Evolutionary conservation across 2,888 invertebrate species (phyloP).

Genomic region (Anoplius nigerrimus): DNA sequence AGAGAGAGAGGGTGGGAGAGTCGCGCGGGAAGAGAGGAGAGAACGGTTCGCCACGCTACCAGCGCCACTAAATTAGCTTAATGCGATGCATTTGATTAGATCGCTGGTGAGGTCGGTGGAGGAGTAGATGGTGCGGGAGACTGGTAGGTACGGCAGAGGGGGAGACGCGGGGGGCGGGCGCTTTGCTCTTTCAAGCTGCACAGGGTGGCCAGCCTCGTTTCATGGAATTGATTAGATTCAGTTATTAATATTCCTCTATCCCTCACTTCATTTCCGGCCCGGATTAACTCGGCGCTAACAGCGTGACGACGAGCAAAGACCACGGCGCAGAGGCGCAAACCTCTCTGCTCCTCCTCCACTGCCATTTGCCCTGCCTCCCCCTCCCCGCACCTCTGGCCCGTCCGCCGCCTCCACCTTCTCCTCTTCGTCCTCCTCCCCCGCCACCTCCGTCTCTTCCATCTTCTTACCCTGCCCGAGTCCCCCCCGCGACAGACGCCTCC

Average conservation of each 20-base stretch:
- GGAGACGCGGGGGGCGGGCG: slow-evolving; percentile 32
- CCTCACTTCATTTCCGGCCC: slow-evolving; percentile 73
- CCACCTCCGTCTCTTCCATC: slow-evolving; percentile 3
- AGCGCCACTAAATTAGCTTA: slow-evolving; percentile 68
- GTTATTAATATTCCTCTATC: slow-evolving; percentile 74
- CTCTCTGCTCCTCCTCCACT: slow-evolving; percentile 25
- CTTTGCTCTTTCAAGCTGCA: slow-evolving; percentile 54
- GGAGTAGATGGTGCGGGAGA: slow-evolving; percentile 30
- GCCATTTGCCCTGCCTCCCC: slow-evolving; percentile 4
- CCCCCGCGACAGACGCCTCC: no score
- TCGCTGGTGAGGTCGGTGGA: slow-evolving; percentile 54
- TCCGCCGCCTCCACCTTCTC: slow-evolving; percentile 12
- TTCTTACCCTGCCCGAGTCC: slow-evolving; percentile 13
- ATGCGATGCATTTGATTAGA: slow-evolving; percentile 72
- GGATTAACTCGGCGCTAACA: slow-evolving; percentile 72
- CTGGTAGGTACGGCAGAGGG: slow-evolving; percentile 22
- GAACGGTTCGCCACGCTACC: slow-evolving; percentile 59
- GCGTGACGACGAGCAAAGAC: slow-evolving; percentile 71
- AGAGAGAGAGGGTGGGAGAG: slow-evolving; percentile 12
- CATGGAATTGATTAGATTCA: slow-evolving; percentile 73
- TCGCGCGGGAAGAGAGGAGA: slow-evolving; percentile 27
- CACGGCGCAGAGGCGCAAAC: slow-evolving; percentile 47
- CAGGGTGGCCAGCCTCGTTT: slow-evolving; percentile 67
- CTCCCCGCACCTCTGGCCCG: slow-evolving; percentile 35
- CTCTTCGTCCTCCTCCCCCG: neutral